Evolutionary conservation across 1,140 invertebrate genomes (phyloP).

Genomic region (Aphidius gifuensis): DNA sequence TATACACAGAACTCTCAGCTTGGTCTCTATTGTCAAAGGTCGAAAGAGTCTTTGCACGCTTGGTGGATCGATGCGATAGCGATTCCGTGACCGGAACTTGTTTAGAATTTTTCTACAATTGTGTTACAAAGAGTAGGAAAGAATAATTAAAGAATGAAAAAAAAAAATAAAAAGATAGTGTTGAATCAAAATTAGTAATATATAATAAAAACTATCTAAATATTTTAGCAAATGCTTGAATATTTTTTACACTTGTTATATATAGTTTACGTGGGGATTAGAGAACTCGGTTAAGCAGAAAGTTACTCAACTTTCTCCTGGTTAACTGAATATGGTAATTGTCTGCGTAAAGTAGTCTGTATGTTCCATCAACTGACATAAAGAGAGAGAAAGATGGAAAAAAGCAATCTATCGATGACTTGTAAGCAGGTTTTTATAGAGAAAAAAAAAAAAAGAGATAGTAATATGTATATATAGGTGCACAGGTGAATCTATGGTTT

Average conservation of each 20-base stretch:
- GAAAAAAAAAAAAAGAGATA: no score
- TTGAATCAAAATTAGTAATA: no score
- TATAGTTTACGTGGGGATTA: no score
- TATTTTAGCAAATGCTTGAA: not conserved
- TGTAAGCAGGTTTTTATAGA: no score
- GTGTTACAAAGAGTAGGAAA: not conserved
- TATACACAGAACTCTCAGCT: not conserved
- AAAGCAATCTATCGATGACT: no score
- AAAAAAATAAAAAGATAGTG: no score
- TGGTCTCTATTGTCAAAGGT: slow-evolving; percentile 5
- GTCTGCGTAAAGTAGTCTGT: slow-evolving; percentile 12
- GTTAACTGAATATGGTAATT: slow-evolving; percentile 12
- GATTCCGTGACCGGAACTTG: slow-evolving; percentile 9
- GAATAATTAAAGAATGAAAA: not conserved
- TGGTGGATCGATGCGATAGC: not conserved
- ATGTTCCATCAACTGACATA: not conserved
- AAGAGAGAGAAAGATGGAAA: no score
- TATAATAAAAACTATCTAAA: not conserved
- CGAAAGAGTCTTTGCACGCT: slow-evolving; percentile 1
- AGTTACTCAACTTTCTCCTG: slow-evolving; percentile 12
- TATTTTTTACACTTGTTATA: slow-evolving; percentile 5
- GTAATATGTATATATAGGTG: no score
- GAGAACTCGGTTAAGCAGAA: not conserved
- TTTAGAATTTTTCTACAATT: not conserved
- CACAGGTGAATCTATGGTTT: slow-evolving; percentile 12